These are phyloP conservation scores for Pogonophryne albipinna DNA, from an alignment of 2,797 vertebrate species.

Conservation along the genomic window DNA sequence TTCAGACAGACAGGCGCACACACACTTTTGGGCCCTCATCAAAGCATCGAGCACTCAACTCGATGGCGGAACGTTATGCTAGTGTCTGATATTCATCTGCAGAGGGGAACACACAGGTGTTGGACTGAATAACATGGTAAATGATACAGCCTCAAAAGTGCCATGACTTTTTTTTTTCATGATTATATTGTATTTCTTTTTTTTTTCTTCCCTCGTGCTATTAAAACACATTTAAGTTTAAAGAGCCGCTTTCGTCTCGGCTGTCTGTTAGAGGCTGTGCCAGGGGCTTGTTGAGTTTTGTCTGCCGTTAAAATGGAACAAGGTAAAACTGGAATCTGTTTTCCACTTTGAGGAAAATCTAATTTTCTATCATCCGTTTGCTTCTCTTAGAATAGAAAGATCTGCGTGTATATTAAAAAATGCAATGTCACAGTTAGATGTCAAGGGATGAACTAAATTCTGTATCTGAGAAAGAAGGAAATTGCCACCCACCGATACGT, in stretches of 20 bases:
- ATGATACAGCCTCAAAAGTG: constrained; percentile 76
- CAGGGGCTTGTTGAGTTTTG: constrained; percentile 71
- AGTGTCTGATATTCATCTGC: constrained; percentile 77
- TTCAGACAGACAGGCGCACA: constrained; percentile 34
- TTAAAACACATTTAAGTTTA: constrained; percentile 71
- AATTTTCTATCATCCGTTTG: constrained; percentile 41
- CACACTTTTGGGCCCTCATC: constrained; percentile 65
- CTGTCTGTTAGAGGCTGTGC: constrained; percentile 63
- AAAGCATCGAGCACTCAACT: constrained; percentile 70
- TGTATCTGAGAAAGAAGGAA: constrained; percentile 20
- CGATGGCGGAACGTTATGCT: constrained; percentile 74
- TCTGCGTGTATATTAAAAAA: constrained; percentile 17
- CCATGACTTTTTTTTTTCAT: constrained; percentile 60
- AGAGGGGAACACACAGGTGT: constrained; percentile 79
- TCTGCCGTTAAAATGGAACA: constrained; percentile 54
- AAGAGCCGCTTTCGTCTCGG: constrained; percentile 63
- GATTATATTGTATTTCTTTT: constrained; percentile 67
- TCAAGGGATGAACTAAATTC: constrained; percentile 31
- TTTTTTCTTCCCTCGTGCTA: constrained; percentile 15
- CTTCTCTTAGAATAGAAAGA: constrained; percentile 40
- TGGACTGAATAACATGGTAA: constrained; percentile 79
- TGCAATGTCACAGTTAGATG: constrained; percentile 25
- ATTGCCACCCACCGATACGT: constrained; percentile 74
- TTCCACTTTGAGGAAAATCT: constrained; percentile 50
- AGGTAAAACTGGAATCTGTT: constrained; percentile 55